Percentiles rank a stretch among this genome's conserved stretches.
These are phyloP conservation scores for Meriones unguiculatus DNA, from an alignment of 2,113 vertebrate species.

Conservation along the genomic window DNA sequence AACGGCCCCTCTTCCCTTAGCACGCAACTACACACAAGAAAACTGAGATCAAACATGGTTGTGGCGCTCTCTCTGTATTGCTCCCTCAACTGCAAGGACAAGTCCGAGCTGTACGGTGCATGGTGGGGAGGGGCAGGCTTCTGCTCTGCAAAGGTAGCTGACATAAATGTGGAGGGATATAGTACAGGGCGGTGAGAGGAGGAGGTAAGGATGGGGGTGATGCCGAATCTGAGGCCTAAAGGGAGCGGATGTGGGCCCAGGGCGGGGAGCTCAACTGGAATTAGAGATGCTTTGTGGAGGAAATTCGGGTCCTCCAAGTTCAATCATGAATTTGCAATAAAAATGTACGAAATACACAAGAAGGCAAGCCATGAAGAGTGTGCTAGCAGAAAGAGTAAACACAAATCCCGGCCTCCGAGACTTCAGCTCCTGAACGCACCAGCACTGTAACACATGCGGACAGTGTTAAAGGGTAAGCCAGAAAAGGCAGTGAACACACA, in stretches of 20 bases:
- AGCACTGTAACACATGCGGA: neutral
- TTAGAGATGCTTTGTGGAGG: neutral
- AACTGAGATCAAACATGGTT: neutral
- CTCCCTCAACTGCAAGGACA: neutral
- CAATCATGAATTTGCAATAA: neutral
- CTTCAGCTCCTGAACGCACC: neutral
- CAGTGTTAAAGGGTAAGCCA: neutral
- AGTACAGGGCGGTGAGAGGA: too few relatives aligned
- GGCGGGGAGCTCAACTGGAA: neutral
- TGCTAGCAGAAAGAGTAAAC: neutral
- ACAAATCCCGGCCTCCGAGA: neutral
- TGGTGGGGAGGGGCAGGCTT: neutral
- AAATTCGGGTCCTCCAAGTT: constrained; percentile 3
- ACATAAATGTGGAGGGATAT: neutral
- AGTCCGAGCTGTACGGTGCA: neutral
- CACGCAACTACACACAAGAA: neutral
- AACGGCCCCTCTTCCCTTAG: neutral
- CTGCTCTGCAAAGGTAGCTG: neutral
- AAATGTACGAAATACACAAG: neutral
- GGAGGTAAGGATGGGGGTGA: neutral
- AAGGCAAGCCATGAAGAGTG: neutral
- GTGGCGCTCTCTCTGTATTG: neutral
- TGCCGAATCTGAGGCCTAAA: neutral
- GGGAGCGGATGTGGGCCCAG: neutral
- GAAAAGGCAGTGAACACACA: neutral